Evolutionary conservation across 1,140 invertebrate genomes (phyloP), one percentile per base, ranked within the genome.

Genomic region (Neuroterus valhalla): DNA sequence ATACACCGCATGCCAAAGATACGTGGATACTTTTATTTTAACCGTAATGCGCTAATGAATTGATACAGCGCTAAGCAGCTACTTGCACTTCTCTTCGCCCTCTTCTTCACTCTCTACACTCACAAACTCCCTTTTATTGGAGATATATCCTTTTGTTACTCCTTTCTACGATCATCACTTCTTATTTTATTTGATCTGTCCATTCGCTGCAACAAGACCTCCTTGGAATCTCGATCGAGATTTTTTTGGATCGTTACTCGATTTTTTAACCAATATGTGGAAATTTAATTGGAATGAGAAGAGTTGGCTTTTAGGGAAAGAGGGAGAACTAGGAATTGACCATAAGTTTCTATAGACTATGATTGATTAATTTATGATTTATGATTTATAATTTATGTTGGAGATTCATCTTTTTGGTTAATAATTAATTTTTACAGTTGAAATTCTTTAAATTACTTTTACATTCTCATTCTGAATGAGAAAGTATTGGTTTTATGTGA

Each of bases 1-100:
- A 86, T 85, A 87, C 81, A 70, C 79, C 77, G 85, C 84, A 82
- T 87, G 85, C 86, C 83, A 79, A 78, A 85, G 86, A 88, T 88
- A 84, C 78, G 85, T 81, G 80, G 71, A 80, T 86, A 87, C 81
- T 86, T 88, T 88, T 87, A 86, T 86, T 85, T 84, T 71, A 82
- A 82, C 79, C 80, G 84, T 87, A 88, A 88, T 88, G 85, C 85
- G 85, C 86, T 88, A 88, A 89, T 88, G 87, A 89, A 89, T 89
- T 85, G 87, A 86, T 88, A 85, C 86, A 84, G 81, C 78, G 74
- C 72, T 67, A 74, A 77, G 78, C 62, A 66, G 78, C 74, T 80
- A 23, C 70, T 77, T 77, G 55, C 21, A 31, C 31, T 66, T 66
- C 55, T 66, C 31, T 23, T n/a, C 31, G 21, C n/a, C 21, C 55